Conservation (phyloP, 1,140 invertebrate species). For the Cyclargus thomasi region DNA sequence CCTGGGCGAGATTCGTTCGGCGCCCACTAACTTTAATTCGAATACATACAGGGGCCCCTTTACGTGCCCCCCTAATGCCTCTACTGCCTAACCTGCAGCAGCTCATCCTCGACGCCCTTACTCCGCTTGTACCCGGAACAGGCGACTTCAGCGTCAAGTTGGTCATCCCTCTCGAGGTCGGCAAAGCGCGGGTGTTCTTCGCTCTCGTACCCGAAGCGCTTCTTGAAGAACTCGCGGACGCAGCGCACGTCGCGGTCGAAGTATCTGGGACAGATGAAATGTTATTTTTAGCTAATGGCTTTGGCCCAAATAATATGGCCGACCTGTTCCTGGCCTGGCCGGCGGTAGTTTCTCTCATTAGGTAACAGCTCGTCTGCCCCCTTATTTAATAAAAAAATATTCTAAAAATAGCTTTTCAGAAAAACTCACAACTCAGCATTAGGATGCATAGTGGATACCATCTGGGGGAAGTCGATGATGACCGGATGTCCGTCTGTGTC, state of each 20-base stretch:
- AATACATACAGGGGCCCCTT: too few species aligned
- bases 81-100: constrained; percentile 66
- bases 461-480: constrained; percentile 99
- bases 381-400: too few species aligned
- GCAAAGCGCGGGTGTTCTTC: constrained; percentile 89
- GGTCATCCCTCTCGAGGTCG: constrained; percentile 89
- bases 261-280: constrained; percentile 77
- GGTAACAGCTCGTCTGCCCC: too few species aligned
- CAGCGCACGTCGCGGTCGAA: constrained; percentile 98
- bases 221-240: constrained; percentile 93
- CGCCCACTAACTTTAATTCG: too few species aligned
- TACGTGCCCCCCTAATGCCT: not conserved
- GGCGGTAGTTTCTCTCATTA: too few species aligned
- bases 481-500: constrained; percentile 87
- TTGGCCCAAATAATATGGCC: too few species aligned
- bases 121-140: constrained; percentile 95
- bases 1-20: too few species aligned
- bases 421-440: constrained; percentile 91
- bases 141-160: constrained; percentile 90
- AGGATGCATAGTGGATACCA: constrained; percentile 94
- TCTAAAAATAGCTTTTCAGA: too few species aligned
- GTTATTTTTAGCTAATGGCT: too few species aligned
- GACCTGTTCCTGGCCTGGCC: too few species aligned
- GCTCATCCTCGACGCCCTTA: constrained; percentile 87
- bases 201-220: constrained; percentile 94